Conservation (phyloP, 2,113 vertebrate genomes). For the Seriola rivoliana region DNA sequence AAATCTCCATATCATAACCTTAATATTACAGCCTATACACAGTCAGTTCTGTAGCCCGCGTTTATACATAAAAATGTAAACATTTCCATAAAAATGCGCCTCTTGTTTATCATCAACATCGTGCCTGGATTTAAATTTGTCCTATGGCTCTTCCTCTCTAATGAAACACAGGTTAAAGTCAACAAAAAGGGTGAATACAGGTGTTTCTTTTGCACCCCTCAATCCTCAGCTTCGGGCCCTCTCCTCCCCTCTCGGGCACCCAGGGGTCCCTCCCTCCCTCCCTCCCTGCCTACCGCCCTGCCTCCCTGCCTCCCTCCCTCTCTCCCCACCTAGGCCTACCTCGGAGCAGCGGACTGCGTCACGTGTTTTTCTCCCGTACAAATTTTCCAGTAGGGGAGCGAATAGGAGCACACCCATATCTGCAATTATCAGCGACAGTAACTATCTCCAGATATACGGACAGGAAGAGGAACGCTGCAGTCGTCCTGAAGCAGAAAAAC, state of each 20-base stretch:
- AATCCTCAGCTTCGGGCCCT: background rate
- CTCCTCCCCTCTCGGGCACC: conserved; percentile 5
- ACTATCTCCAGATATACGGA: conserved; percentile 67
- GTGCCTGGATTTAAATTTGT: background rate
- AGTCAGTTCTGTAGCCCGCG: too few relatives aligned
- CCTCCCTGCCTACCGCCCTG: background rate
- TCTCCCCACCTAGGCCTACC: conserved; percentile 71
- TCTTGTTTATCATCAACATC: background rate
- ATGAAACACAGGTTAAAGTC: background rate
- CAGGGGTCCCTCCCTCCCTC: conserved; percentile 6
- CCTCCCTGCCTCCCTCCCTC: conserved; percentile 4
- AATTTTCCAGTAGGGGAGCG: conserved; percentile 76
- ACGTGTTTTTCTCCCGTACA: conserved; percentile 85
- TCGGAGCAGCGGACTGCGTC: conserved; percentile 74
- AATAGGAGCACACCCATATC: conserved; percentile 80
- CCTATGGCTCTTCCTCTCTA: background rate
- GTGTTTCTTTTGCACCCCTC: conserved; percentile 1
- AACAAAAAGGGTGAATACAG: conserved; percentile 7
- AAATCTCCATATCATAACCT: too few relatives aligned
- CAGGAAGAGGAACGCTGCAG: conserved; percentile 15
- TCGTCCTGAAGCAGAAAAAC: conserved; percentile 3
- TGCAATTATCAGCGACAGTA: conserved; percentile 79
- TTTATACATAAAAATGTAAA: too few relatives aligned
- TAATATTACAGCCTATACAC: too few relatives aligned
- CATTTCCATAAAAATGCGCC: background rate